phyloP scores from a whole-genome alignment of 2,797 vertebrate genomes.

The Pipistrellus nathusii region DNA sequence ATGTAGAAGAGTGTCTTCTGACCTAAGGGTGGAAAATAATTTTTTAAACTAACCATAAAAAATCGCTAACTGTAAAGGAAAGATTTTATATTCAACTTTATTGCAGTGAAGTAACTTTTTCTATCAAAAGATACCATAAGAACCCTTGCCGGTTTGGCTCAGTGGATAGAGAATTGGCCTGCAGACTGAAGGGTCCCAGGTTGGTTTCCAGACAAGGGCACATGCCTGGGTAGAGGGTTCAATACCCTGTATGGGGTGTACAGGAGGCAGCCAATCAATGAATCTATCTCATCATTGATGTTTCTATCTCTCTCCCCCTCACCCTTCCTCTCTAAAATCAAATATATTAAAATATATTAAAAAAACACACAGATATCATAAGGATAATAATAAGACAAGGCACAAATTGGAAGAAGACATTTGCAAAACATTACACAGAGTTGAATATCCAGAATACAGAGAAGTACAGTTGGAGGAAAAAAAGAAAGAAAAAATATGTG shows the following conservation, averaged over 20 bases:
- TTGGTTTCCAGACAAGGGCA: too few species aligned
- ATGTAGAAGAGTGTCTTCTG: not conserved
- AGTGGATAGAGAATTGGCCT: too few species aligned
- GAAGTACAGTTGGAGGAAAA: not conserved
- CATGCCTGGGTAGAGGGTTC: too few species aligned
- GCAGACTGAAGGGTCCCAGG: too few species aligned
- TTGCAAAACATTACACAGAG: not conserved
- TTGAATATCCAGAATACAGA: not conserved
- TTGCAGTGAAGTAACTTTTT: conserved; percentile 8
- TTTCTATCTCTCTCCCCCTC: too few species aligned
- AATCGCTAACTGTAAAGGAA: not conserved
- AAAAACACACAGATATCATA: not conserved
- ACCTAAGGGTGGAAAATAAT: conserved; percentile 4
- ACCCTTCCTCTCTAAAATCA: too few species aligned
- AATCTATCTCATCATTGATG: too few species aligned
- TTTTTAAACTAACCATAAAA: conserved; percentile 18
- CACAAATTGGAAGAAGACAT: conserved; percentile 23
- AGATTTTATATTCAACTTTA: conserved; percentile 3
- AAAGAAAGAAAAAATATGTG: not conserved
- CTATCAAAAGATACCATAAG: not conserved
- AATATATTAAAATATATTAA: too few species aligned
- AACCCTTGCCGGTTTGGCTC: too few species aligned
- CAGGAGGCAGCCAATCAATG: too few species aligned
- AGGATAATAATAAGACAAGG: not conserved
- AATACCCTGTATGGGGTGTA: too few species aligned